Conservation (phyloP, 2,113 vertebrate genomes). For the Formicarius rufipectus region DNA sequence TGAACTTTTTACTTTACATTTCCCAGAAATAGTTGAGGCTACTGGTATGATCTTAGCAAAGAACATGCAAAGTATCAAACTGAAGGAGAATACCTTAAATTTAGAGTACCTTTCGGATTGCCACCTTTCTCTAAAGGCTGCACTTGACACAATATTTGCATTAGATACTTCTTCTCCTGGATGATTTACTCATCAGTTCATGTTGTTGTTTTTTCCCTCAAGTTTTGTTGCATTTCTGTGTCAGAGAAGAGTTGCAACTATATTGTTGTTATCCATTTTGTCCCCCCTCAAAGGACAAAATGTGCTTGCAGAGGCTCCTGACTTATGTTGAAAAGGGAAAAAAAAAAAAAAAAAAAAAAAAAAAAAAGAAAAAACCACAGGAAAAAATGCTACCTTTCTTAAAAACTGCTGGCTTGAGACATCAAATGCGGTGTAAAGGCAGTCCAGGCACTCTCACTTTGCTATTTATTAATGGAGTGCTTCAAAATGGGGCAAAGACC, state of each 20-base stretch:
- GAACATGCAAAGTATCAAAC: not conserved
- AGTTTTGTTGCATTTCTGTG: not conserved
- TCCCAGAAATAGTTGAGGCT: not conserved
- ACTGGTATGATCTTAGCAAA: not conserved
- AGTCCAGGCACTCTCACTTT: not conserved
- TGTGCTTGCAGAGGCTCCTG: not conserved
- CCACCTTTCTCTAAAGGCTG: not conserved
- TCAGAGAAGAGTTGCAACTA: not conserved
- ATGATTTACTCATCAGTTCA: not conserved
- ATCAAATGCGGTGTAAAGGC: not conserved
- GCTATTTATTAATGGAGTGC: slow-evolving; percentile 20
- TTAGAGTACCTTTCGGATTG: not conserved
- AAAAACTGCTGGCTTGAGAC: not conserved
- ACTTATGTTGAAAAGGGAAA: not conserved
- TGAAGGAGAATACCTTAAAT: not conserved
- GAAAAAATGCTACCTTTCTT: not conserved
- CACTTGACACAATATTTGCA: not conserved
- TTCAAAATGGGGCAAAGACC: not conserved
- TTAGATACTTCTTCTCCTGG: not conserved
- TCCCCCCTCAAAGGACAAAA: not conserved
- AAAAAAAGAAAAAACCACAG: fast-evolving
- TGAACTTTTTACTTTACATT: not conserved
- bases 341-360: not conserved
- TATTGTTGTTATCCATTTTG: not conserved
- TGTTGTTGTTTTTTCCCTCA: not conserved